Base-by-base conservation (phyloP, 2,888 invertebrate species). In the Leptinotarsa juncta region DNA sequence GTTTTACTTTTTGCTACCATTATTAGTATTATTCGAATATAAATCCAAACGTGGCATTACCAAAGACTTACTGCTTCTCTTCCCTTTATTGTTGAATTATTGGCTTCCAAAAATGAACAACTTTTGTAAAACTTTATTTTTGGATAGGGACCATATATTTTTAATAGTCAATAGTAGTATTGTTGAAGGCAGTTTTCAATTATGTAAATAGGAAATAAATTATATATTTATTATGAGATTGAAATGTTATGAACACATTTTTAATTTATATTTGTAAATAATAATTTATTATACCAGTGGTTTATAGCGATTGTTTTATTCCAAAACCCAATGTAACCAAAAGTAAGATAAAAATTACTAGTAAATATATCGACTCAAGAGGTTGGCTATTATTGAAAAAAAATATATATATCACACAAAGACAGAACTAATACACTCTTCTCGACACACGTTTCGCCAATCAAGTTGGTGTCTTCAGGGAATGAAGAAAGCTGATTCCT, bases 261-360 rank as follows among this genome's bases (percentile, higher is more conserved):
- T 57, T 48, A 57, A 49, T 69, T 69, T 42, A 69, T 69, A 69
- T 69, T 23, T 69, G 69, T 69, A 69, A 69, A 69, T 69, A 68
- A 69, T 69, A 69, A 69, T 57, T 69, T 57, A 69, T 69, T 69
- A 32, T 55, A 68, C 55, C 16, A 68, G 42, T 23, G 23, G 57
- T 57, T 57, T 57, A 57, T 57, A 57, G 20, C 20, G 1, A 23
- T 57, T 57, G 20, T 57, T 57, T 57, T 23, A 51, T 51, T 51
- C n/a, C 51, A n/a, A 51, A 51, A 51, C 51, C 51, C 42, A 42
- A 42, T 42, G 42, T 10, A 42, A n/a, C n/a, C n/a, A 42, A 42
- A 42, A 42, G 10, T 42, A 42, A 12, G 42, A 42, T 42, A 42
- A 42, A 42, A 2, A 42, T 42, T 42, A 42, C 10, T 42, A 42